Conservation (phyloP, 2,113 vertebrate species). For the Tapirus terrestris region DNA sequence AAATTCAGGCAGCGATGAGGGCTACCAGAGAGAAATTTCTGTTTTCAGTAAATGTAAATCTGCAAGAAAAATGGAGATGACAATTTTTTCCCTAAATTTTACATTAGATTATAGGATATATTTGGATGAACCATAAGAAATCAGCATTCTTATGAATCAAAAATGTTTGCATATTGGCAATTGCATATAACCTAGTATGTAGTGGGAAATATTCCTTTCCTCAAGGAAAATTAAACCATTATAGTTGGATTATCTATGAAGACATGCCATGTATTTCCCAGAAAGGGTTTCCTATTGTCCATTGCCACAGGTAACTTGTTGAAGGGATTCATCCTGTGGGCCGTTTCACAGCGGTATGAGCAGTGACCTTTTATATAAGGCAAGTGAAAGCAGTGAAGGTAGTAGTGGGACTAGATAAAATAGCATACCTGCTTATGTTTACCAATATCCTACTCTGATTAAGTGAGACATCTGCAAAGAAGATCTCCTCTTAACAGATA, state of each 20-base stretch:
- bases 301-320: not conserved
- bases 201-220: not conserved
- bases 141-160: not conserved
- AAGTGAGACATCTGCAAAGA: conserved; percentile 53
- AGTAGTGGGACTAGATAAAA: not conserved
- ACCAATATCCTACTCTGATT: conserved; percentile 14
- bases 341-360: not conserved
- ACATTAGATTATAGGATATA: not conserved
- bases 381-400: not conserved
- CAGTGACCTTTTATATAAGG: conserved; percentile 57
- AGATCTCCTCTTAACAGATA: conserved; percentile 26
- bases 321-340: not conserved
- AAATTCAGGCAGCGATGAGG: not conserved
- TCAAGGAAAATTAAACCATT: not conserved
- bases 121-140: not conserved
- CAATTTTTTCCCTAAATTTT: not conserved
- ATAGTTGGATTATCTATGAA: not conserved
- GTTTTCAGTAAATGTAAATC: conserved; percentile 1
- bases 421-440: not conserved
- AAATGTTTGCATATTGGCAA: conserved; percentile 36
- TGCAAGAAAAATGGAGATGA: not conserved
- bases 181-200: conserved; percentile 4
- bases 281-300: not conserved
- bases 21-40: not conserved
- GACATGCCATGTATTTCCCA: not conserved